Percentiles rank a stretch among this genome's conserved stretches.
These are phyloP conservation scores for Terebella lapidaria DNA, from an alignment of 2,888 invertebrate genomes.

Conservation along the genomic window DNA sequence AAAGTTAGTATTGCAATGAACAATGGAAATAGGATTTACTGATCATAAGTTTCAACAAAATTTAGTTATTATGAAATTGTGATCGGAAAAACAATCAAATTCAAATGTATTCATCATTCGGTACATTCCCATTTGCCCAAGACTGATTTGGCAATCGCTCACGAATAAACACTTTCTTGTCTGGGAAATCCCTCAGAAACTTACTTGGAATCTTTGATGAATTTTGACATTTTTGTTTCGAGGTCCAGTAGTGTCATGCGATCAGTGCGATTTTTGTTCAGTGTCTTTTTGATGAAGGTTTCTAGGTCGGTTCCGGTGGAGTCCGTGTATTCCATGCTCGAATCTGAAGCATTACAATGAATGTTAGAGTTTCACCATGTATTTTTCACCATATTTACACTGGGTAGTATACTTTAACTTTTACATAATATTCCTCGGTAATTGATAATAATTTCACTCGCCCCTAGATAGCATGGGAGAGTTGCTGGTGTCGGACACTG, in stretches of 20 bases:
- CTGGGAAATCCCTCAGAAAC: neutral
- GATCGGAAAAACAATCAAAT: too few species aligned
- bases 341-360: slow-evolving; percentile 60
- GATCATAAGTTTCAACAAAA: too few species aligned
- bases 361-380: too few species aligned
- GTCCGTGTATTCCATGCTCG: slow-evolving; percentile 68
- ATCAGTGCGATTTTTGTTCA: slow-evolving; percentile 86
- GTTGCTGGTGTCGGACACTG: slow-evolving; percentile 30
- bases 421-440: neutral
- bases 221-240: slow-evolving; percentile 78
- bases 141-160: too few species aligned
- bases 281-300: slow-evolving; percentile 80
- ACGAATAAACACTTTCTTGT: too few species aligned
- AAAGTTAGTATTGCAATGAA: too few species aligned
- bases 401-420: too few species aligned
- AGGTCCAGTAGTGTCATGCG: slow-evolving; percentile 77
- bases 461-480: slow-evolving; percentile 58
- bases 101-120: too few species aligned
- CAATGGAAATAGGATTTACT: too few species aligned
- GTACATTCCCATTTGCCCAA: too few species aligned
- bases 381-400: neutral
- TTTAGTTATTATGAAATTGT: too few species aligned
- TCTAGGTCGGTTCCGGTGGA: slow-evolving; percentile 76
- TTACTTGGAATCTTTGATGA: slow-evolving; percentile 78
- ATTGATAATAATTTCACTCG: slow-evolving; percentile 28